phyloP scores from a whole-genome alignment of 2,888 invertebrate genomes.

The Entomobrya multifasciata region DNA sequence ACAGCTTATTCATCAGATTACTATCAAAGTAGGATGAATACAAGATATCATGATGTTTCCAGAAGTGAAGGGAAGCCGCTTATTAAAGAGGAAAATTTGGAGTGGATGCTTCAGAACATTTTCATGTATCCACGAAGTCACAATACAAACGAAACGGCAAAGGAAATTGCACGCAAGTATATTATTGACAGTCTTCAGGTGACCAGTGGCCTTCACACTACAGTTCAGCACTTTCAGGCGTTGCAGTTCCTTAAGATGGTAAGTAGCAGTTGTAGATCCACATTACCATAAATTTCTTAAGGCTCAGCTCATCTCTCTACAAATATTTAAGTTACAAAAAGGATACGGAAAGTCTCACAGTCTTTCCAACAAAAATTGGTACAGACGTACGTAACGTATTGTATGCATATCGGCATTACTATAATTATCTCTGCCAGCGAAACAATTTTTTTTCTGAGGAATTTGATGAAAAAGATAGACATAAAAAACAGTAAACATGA shows the following conservation, averaged over 20 bases:
- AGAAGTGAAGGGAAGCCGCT: slow-evolving; percentile 61
- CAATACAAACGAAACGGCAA: slow-evolving; percentile 79
- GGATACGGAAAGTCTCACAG: background rate
- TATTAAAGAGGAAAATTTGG: slow-evolving; percentile 78
- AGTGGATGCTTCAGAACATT: slow-evolving; percentile 79
- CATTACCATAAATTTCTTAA: no score
- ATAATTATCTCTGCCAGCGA: background rate
- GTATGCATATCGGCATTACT: background rate
- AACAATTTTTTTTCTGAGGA: slow-evolving; percentile 16
- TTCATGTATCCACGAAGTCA: slow-evolving; percentile 80
- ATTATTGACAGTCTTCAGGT: slow-evolving; percentile 78
- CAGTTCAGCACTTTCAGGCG: slow-evolving; percentile 79
- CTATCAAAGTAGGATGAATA: slow-evolving; percentile 62
- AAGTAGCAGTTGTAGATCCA: no score
- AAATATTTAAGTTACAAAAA: no score
- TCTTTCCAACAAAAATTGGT: background rate
- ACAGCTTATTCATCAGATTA: slow-evolving; percentile 28
- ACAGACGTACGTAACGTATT: background rate
- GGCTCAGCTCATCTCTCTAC: background rate
- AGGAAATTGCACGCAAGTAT: slow-evolving; percentile 78
- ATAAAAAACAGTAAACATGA: slow-evolving; percentile 11
- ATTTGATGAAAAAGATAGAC: background rate
- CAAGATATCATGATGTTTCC: slow-evolving; percentile 73
- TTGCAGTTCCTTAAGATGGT: slow-evolving; percentile 79
- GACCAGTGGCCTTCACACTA: slow-evolving; percentile 77